Percentiles rank a stretch among this genome's conserved stretches.
Evolutionary conservation across 2,797 vertebrate genomes (phyloP).

Genomic region (Hybognathus amarus): DNA sequence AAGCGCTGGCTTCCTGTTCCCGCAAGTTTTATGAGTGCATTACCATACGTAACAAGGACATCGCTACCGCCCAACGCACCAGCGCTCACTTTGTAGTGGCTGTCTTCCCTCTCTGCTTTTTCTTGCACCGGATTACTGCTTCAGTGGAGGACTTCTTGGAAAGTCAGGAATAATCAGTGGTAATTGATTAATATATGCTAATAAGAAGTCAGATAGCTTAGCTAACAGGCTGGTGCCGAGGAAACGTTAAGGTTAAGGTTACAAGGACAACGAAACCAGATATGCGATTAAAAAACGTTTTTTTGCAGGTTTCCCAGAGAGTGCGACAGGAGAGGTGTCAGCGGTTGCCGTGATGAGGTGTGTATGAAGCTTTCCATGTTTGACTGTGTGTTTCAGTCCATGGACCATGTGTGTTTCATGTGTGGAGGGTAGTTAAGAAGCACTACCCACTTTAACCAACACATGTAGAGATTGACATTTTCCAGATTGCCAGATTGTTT

Average conservation of each 20-base stretch:
- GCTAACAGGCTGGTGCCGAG: constrained; percentile 33
- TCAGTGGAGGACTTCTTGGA: constrained; percentile 64
- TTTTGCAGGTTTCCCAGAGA: not conserved
- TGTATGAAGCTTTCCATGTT: constrained; percentile 71
- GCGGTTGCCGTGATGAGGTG: constrained; percentile 58
- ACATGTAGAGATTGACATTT: constrained; percentile 71
- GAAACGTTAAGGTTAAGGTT: not conserved
- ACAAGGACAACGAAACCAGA: constrained; percentile 29
- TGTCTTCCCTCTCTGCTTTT: constrained; percentile 47
- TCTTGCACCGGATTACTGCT: constrained; percentile 56
- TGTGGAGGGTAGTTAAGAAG: constrained; percentile 70
- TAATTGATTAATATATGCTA: constrained; percentile 67
- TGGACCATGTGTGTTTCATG: constrained; percentile 75
- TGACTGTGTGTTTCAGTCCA: constrained; percentile 51
- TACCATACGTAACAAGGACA: constrained; percentile 77
- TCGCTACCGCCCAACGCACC: constrained; percentile 44
- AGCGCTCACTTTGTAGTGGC: constrained; percentile 75
- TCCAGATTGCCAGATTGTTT: constrained; percentile 79
- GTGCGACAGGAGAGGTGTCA: constrained; percentile 45
- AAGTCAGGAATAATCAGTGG: constrained; percentile 71
- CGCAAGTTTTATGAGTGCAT: constrained; percentile 89
- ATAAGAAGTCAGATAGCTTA: constrained; percentile 55
- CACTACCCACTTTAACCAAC: constrained; percentile 16
- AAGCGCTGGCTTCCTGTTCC: constrained; percentile 82
- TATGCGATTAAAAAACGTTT: not conserved